Percentiles rank a stretch among this genome's conserved stretches.
Evolutionary conservation across 2,888 invertebrate species (phyloP).

Genomic region (Ennomos erosarius): DNA sequence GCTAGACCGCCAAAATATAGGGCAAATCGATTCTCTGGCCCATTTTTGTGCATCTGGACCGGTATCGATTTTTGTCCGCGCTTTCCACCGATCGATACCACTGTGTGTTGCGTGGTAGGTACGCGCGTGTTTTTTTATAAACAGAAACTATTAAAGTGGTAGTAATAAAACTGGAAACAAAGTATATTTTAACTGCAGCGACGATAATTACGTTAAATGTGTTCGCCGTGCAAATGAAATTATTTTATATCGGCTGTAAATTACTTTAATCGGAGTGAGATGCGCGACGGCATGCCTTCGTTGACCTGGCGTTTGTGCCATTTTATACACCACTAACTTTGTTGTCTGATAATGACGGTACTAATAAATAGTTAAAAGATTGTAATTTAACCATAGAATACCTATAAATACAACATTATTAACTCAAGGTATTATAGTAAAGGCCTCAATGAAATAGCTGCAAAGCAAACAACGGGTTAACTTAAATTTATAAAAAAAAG

Average conservation of each 20-base stretch:
- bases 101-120: constrained; percentile 9
- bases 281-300: constrained; percentile 31
- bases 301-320: constrained; percentile 36
- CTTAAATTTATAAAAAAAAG: too few relatives aligned
- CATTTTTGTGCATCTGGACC: constrained; percentile 85
- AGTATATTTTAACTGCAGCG: constrained; percentile 67
- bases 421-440: too few relatives aligned
- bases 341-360: constrained; percentile 29
- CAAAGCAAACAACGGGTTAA: too few relatives aligned
- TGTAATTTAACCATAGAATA: too few relatives aligned
- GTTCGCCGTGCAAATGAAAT: constrained; percentile 64
- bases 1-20: constrained; percentile 83
- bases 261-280: constrained; percentile 61
- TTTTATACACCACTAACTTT: constrained; percentile 35
- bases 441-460: too few relatives aligned
- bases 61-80: constrained; percentile 70
- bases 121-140: constrained; percentile 23
- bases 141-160: constrained; percentile 43
- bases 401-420: constrained; percentile 1
- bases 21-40: constrained; percentile 83
- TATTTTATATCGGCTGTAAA: constrained; percentile 75
- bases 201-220: constrained; percentile 71
- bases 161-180: constrained; percentile 62
- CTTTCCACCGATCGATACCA: constrained; percentile 36
- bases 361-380: constrained; percentile 22